Conservation (phyloP, 2,113 vertebrate species). For the Ptilonorhynchus violaceus region DNA sequence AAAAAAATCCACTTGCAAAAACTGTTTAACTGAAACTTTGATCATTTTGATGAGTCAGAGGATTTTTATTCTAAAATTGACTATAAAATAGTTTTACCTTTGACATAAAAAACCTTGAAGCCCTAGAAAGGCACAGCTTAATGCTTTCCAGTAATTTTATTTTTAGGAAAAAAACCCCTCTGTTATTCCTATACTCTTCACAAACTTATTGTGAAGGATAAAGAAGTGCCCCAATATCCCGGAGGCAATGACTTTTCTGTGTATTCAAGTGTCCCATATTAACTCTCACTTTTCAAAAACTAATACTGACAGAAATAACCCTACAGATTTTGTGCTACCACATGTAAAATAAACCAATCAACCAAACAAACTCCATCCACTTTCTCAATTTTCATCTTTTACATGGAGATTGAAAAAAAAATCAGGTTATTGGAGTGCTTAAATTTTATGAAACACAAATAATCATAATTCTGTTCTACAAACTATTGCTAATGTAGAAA, state of each 20-base stretch:
- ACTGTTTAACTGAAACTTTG: background rate
- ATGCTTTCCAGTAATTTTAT: background rate
- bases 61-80: background rate
- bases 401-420: fast-evolving
- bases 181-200: background rate
- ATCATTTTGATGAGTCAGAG: background rate
- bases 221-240: background rate
- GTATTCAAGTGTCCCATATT: background rate
- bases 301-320: background rate
- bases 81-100: background rate
- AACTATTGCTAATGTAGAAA: background rate
- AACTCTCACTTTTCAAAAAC: background rate
- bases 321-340: background rate
- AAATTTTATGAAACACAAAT: background rate
- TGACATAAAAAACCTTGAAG: background rate
- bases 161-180: fast-evolving
- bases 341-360: background rate
- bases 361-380: fast-evolving
- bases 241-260: background rate
- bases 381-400: background rate
- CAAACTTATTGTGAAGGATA: background rate
- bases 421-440: background rate
- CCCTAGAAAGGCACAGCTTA: background rate
- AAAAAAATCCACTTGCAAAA: background rate
- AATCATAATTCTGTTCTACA: background rate